A percentile compares a stretch with the other conserved stretches of the same genome.
Conservation (phyloP, 2,113 vertebrate species). For the Abramis brama region DNA sequence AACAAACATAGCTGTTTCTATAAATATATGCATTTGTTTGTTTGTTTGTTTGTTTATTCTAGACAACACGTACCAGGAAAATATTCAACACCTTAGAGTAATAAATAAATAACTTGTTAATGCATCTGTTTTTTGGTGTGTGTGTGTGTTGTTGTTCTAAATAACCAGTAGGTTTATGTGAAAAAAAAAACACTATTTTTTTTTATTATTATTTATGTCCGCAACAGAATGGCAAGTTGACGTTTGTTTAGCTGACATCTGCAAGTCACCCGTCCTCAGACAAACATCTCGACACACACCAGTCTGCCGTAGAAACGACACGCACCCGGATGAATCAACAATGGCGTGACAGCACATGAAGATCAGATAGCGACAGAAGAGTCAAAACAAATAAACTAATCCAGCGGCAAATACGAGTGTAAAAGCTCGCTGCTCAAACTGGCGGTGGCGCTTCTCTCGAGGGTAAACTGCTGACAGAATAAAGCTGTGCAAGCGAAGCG, state of each 20-base stretch:
- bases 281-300: slow-evolving; percentile 13
- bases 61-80: not conserved
- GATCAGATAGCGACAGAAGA: slow-evolving; percentile 16
- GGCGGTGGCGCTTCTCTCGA: not conserved
- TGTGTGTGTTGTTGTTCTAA: not conserved
- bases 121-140: not conserved
- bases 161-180: slow-evolving; percentile 1
- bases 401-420: not conserved
- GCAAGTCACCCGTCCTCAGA: not conserved
- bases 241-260: not conserved
- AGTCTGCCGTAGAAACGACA: slow-evolving; percentile 10
- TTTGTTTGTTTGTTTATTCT: not conserved
- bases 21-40: not conserved
- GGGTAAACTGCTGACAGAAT: not conserved
- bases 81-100: not conserved
- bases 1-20: not conserved
- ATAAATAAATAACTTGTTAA: not conserved
- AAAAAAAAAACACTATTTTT: not conserved
- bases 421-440: not conserved
- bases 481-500: slow-evolving; percentile 10
- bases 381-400: slow-evolving; percentile 39
- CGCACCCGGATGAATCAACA: not conserved
- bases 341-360: slow-evolving; percentile 4
- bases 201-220: not conserved
- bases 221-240: not conserved